Conservation (phyloP, 2,888 invertebrate genomes). For the Anagyrus pseudococci region DNA sequence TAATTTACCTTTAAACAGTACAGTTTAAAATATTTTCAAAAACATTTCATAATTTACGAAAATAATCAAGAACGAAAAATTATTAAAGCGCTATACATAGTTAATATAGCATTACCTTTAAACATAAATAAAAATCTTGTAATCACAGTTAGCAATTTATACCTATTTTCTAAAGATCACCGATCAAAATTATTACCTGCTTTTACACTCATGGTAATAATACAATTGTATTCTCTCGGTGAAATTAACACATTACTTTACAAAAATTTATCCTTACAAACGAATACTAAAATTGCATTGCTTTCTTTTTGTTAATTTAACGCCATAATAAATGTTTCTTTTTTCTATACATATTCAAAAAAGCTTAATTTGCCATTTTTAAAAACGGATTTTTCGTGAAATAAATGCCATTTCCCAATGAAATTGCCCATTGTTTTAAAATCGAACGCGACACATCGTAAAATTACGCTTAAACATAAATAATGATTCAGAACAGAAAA, state of each 20-base stretch:
- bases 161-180: conserved; percentile 18
- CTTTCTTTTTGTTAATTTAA: conserved; percentile 13
- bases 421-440: neutral
- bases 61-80: neutral
- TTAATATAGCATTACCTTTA: conserved; percentile 6
- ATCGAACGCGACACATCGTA: neutral
- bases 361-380: too few relatives aligned
- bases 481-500: conserved; percentile 8
- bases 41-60: neutral
- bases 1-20: too few relatives aligned
- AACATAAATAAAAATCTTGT: conserved; percentile 28
- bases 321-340: conserved; percentile 11
- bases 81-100: neutral
- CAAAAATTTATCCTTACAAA: neutral
- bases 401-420: neutral
- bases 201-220: conserved; percentile 12
- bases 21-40: too few relatives aligned
- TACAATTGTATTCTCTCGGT: conserved; percentile 11
- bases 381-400: neutral
- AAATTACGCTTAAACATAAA: neutral
- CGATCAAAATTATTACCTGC: conserved; percentile 1
- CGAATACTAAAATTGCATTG: neutral
- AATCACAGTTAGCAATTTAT: conserved; percentile 35
- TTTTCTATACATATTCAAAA: neutral
- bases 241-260: neutral